Evolutionary conservation across 2,888 invertebrate genomes (phyloP), one percentile per base, ranked within the genome.

Genomic region (Hedya salicella): DNA sequence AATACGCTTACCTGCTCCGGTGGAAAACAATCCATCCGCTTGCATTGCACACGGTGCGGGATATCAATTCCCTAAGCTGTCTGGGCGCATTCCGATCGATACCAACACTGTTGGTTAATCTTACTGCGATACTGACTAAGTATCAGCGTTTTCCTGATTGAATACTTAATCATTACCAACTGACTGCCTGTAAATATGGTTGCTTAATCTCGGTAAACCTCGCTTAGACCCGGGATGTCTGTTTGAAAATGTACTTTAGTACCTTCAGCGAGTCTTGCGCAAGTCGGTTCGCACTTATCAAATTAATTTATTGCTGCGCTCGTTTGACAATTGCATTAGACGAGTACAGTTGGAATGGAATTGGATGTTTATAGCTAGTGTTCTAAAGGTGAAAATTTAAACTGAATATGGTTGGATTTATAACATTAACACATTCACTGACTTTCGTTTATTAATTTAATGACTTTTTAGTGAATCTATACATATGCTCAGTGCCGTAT

Each of bases 1-100:
- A 44, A 57, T 44, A 30, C 30, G 44, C 44, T 46, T 32, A 61
- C 61, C 30, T 21, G 53, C 46, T 54, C 62, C 53, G 53, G 53
- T 62, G 46, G 53, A 14, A 46, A 57, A 57, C 42, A 57, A 57
- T 57, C 57, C 57, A 46, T 57, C 30, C 46, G 42, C 56, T 30
- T 57, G 57, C 57, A 57, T 32, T 19, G 57, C 19, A 57, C 46
- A 57, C 57, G 57, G 44, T 17, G 32, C 46, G 39, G 50, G 44
- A 66, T 61, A 61, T 61, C 61, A 48, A 66, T 53, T 66, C 66
- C 66, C 62, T 49, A 54, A 48, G 61, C 54, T 48, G 66, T 67
- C 66, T 67, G 66, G 66, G 54, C 53, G 59, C 59, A 60, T 65
- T 65, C 65, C 65, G 46, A 60, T 65, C 65, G 59, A 65, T 65